phyloP scores from a whole-genome alignment of 1,140 invertebrate genomes.

The Theocolax elegans region DNA sequence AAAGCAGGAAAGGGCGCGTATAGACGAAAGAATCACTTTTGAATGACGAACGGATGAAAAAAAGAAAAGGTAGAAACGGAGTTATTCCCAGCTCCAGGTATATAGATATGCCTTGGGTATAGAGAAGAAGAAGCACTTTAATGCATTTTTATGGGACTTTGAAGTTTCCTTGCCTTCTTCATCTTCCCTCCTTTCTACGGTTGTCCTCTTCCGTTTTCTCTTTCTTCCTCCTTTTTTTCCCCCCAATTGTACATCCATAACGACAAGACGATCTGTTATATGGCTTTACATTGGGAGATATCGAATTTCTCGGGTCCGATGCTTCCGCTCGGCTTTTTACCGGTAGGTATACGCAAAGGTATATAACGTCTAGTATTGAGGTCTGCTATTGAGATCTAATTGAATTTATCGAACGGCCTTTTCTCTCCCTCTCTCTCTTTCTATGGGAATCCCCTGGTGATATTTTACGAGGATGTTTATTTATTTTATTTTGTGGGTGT shows the following conservation, averaged over 20 bases:
- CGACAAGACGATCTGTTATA: conserved; percentile 20
- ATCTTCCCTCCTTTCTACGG: neutral
- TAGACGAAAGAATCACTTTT: conserved; percentile 1
- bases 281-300: conserved; percentile 7
- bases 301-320: conserved; percentile 4
- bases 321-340: too few species aligned
- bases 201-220: neutral
- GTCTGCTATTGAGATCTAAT: too few species aligned
- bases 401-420: too few species aligned
- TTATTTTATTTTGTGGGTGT: too few species aligned
- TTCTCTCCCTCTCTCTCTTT: too few species aligned
- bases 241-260: conserved; percentile 8
- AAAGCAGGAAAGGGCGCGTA: too few species aligned
- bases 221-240: neutral
- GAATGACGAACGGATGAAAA: neutral
- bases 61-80: neutral
- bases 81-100: conserved; percentile 1
- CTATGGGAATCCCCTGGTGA: too few species aligned
- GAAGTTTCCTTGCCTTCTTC: neutral
- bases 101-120: neutral
- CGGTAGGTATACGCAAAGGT: too few species aligned
- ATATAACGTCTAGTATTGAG: too few species aligned
- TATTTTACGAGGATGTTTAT: too few species aligned
- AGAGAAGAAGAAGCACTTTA: conserved; percentile 9
- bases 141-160: conserved; percentile 38